phyloP scores from a whole-genome alignment of 2,888 invertebrate genomes.

The Lasioglossum zephyrum region DNA sequence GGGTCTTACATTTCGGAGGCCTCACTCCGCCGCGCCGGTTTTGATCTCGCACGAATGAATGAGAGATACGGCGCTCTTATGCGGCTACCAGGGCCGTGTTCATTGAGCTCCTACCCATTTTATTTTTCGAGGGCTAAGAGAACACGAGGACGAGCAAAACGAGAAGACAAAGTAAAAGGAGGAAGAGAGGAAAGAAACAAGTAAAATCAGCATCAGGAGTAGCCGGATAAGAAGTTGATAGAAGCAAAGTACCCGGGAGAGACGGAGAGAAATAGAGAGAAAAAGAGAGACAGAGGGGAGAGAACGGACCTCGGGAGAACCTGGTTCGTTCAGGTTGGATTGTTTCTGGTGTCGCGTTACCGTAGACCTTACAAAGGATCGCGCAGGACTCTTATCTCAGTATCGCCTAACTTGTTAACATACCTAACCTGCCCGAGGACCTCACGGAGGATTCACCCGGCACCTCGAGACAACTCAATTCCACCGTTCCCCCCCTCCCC shows the following conservation, averaged over 20 bases:
- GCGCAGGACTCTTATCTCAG: slow-evolving; percentile 82
- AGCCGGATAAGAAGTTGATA: slow-evolving; percentile 45
- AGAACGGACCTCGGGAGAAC: slow-evolving; percentile 49
- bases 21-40: slow-evolving; percentile 54
- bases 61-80: slow-evolving; percentile 71
- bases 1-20: slow-evolving; percentile 49
- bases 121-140: slow-evolving; percentile 51
- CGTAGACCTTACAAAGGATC: slow-evolving; percentile 81
- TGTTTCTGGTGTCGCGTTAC: slow-evolving; percentile 83
- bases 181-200: slow-evolving; percentile 38
- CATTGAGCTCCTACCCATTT: slow-evolving; percentile 67
- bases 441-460: slow-evolving; percentile 73
- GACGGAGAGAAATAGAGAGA: neutral
- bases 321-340: slow-evolving; percentile 75
- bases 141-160: slow-evolving; percentile 39
- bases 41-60: slow-evolving; percentile 75
- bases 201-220: slow-evolving; percentile 38
- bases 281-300: neutral
- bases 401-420: slow-evolving; percentile 84
- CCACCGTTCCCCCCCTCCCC: slow-evolving; percentile 42
- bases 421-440: slow-evolving; percentile 80
- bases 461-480: slow-evolving; percentile 79
- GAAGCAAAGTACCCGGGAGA: slow-evolving; percentile 39
- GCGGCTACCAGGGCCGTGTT: slow-evolving; percentile 69
- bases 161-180: slow-evolving; percentile 17